phyloP scores from a whole-genome alignment of 1,140 invertebrate species.

The Ylistrum balloti region DNA sequence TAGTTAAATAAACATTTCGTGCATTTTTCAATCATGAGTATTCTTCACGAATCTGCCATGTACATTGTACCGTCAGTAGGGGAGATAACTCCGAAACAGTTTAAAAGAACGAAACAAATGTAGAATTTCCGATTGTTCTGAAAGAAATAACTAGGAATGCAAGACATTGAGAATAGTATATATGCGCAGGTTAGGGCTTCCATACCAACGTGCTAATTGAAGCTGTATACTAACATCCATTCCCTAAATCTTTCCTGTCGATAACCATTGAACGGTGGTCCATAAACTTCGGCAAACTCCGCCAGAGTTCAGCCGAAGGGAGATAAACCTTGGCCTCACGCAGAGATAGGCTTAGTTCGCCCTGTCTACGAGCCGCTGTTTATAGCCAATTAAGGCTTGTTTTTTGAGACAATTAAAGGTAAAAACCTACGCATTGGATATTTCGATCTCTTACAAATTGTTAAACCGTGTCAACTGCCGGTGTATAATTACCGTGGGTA shows the following conservation, averaged over 20 bases:
- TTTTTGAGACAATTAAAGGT: not conserved
- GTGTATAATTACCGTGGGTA: not conserved
- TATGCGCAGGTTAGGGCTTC: not conserved
- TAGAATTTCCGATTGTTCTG: too few relatives aligned
- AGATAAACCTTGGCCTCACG: slow-evolving; percentile 30
- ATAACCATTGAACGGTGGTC: slow-evolving; percentile 22
- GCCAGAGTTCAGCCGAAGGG: slow-evolving; percentile 4
- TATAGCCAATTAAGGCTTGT: slow-evolving; percentile 15
- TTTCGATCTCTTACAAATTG: not conserved
- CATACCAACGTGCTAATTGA: not conserved
- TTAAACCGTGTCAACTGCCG: too few relatives aligned
- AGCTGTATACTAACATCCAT: not conserved
- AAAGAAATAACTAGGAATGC: too few relatives aligned
- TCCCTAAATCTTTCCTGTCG: slow-evolving; percentile 31
- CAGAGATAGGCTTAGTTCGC: not conserved
- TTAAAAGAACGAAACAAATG: too few relatives aligned
- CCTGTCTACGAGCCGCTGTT: not conserved
- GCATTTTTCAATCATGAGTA: too few relatives aligned
- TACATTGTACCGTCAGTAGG: too few relatives aligned
- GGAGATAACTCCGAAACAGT: too few relatives aligned
- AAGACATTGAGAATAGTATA: not conserved
- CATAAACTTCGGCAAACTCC: slow-evolving; percentile 9
- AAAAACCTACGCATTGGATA: not conserved
- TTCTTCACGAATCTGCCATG: too few relatives aligned
- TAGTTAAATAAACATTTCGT: too few relatives aligned